A percentile compares a stretch with the other conserved stretches of the same genome.
Conservation (phyloP, 2,113 vertebrate species). For the Silurus asotus region DNA sequence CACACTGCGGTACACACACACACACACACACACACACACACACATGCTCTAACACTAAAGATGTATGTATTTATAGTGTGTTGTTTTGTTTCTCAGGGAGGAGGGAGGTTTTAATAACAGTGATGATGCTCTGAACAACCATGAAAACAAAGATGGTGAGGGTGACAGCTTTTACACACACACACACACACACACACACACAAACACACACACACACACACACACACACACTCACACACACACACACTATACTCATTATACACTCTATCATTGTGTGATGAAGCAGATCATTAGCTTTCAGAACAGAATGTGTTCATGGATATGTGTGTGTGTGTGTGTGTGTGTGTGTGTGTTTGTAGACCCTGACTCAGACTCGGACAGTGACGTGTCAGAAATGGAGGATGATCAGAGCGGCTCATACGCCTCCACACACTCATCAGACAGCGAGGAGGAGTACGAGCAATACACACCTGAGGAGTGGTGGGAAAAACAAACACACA, state of each 20-base stretch:
- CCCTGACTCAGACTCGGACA: slow-evolving; percentile 87
- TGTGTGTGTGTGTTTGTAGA: slow-evolving; percentile 64
- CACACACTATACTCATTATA: background rate
- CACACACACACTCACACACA: background rate
- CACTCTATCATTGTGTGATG: background rate
- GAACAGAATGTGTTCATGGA: background rate
- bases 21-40: slow-evolving; percentile 21
- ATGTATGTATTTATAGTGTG: background rate
- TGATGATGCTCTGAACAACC: slow-evolving; percentile 75
- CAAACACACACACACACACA: background rate
- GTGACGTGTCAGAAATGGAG: slow-evolving; percentile 85
- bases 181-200: background rate
- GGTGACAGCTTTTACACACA: background rate
- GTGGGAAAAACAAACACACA: slow-evolving; percentile 82
- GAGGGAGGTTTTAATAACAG: slow-evolving; percentile 78
- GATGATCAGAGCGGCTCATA: slow-evolving; percentile 90
- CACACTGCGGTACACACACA: slow-evolving; percentile 75
- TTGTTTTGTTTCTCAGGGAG: slow-evolving; percentile 72
- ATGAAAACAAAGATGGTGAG: slow-evolving; percentile 78
- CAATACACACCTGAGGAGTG: slow-evolving; percentile 74
- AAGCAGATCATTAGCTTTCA: background rate
- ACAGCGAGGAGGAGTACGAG: slow-evolving; percentile 87
- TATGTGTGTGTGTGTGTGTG: background rate
- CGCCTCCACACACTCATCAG: slow-evolving; percentile 87
- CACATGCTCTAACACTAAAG: background rate